Conservation (phyloP, 1,140 invertebrate species). For the Nebria ingens region DNA sequence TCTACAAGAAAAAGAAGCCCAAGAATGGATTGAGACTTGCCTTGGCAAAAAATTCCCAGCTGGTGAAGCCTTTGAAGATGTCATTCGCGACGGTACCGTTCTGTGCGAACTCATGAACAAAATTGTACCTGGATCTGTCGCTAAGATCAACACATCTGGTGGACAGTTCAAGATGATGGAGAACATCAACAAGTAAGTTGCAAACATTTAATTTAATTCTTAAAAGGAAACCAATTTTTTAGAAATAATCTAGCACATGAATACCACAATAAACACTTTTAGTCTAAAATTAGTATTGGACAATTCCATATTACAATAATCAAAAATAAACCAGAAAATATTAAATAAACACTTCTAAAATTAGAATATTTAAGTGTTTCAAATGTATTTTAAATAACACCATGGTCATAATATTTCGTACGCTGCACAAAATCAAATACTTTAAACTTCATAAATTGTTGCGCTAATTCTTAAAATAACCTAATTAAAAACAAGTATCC, state of each 20-base stretch:
- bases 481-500: no score
- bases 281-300: no score
- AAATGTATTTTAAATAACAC: no score
- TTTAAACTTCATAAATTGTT: no score
- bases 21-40: conserved; percentile 84
- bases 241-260: background rate
- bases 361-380: no score
- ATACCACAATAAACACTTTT: no score
- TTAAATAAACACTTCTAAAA: no score
- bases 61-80: conserved; percentile 64
- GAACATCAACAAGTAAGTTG: conserved; percentile 75
- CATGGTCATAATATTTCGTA: no score
- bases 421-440: no score
- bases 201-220: background rate
- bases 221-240: background rate
- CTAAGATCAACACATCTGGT: conserved; percentile 80
- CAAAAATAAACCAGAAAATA: background rate
- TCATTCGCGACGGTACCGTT: conserved; percentile 75
- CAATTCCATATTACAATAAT: background rate
- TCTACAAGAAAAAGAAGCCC: conserved; percentile 76
- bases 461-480: no score
- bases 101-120: conserved; percentile 89
- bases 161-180: conserved; percentile 94
- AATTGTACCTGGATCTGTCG: conserved; percentile 64
- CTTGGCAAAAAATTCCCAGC: conserved; percentile 76